Evolutionary conservation across 2,113 vertebrate species (phyloP).

Genomic region (Calidris pugnax): DNA sequence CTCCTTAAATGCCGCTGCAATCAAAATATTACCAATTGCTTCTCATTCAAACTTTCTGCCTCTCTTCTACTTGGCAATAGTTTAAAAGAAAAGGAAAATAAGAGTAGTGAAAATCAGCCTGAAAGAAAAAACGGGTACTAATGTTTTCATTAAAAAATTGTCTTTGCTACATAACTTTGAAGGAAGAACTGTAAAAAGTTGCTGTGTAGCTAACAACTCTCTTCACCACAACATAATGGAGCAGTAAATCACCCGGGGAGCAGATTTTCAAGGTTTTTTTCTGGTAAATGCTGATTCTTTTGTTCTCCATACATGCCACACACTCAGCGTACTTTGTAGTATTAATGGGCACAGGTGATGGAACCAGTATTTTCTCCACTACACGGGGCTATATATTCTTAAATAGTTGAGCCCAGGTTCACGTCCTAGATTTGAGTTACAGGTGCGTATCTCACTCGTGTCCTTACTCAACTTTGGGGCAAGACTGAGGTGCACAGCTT

Average conservation of each 20-base stretch:
- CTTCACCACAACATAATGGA: neutral
- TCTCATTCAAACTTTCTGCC: neutral
- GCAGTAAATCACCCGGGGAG: neutral
- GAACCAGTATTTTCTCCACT: neutral
- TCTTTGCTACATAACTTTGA: neutral
- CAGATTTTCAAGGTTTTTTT: neutral
- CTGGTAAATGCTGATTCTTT: neutral
- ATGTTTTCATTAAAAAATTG: neutral
- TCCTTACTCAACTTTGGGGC: neutral
- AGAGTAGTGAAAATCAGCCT: neutral
- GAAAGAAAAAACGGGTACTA: neutral
- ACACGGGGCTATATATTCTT: neutral
- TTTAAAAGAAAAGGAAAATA: neutral
- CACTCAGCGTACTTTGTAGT: neutral
- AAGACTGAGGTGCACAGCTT: neutral
- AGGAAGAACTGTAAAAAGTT: neutral
- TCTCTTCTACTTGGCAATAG: neutral
- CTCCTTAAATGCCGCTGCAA: neutral
- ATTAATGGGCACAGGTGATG: neutral
- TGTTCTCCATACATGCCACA: neutral
- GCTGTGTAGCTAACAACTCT: neutral
- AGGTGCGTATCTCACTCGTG: neutral
- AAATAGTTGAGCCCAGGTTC: neutral
- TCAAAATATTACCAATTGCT: neutral
- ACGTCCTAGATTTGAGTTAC: neutral